phyloP scores from a whole-genome alignment of 92 coral and sea anemone genomes.

The Anthopleura xanthogrammica region DNA sequence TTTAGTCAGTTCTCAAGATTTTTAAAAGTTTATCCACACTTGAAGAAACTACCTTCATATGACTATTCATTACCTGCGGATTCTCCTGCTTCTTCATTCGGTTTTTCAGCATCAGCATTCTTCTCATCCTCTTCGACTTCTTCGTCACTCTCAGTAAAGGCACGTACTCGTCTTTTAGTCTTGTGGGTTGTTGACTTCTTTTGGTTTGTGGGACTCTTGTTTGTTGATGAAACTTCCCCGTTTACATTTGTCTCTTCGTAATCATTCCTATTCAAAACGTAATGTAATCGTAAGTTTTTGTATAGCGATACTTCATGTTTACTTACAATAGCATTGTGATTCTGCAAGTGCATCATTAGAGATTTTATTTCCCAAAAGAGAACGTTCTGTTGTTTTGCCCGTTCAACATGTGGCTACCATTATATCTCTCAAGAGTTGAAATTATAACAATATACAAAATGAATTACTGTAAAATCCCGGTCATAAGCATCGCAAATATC shows the following conservation, averaged over 20 bases:
- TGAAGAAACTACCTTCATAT: background rate
- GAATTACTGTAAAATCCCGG: no score
- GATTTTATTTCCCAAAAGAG: no score
- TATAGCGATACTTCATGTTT: no score
- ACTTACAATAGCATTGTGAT: no score
- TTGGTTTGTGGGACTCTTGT: background rate
- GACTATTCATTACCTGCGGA: background rate
- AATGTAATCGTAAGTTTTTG: background rate
- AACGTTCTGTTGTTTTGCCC: no score
- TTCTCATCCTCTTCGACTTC: conserved; percentile 28
- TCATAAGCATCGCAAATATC: no score
- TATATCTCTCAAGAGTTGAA: no score
- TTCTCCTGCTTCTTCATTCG: background rate
- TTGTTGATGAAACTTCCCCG: background rate
- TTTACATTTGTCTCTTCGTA: background rate
- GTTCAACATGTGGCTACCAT: no score
- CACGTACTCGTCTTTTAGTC: conserved; percentile 59
- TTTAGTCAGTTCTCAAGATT: no score
- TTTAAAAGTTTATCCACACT: background rate
- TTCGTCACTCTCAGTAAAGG: conserved; percentile 66
- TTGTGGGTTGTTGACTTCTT: conserved; percentile 14
- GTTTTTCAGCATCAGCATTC: background rate
- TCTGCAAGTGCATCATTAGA: no score
- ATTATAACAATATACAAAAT: no score
- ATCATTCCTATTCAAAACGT: background rate